Conservation (phyloP, 2,888 invertebrate genomes). For the Anarsia innoxiella region DNA sequence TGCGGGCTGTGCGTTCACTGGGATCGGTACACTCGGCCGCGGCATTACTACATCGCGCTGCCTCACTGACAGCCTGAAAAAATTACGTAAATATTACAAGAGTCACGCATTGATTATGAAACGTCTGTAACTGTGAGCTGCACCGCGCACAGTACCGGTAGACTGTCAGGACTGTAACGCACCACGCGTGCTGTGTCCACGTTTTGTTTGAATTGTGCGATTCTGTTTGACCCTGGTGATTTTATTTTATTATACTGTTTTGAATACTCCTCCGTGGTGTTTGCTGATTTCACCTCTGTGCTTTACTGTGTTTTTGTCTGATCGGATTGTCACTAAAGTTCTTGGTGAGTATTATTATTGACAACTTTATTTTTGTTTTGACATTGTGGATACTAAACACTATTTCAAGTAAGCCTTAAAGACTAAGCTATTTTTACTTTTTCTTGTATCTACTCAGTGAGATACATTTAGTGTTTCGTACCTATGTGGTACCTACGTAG, state of each 20-base stretch:
- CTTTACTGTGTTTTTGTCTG: slow-evolving; percentile 48
- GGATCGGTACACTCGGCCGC: slow-evolving; percentile 45
- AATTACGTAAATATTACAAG: slow-evolving; percentile 72
- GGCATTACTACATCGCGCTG: slow-evolving; percentile 42
- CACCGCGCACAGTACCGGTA: slow-evolving; percentile 30
- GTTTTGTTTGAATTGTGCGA: slow-evolving; percentile 55
- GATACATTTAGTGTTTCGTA: too few relatives aligned
- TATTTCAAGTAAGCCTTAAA: too few relatives aligned
- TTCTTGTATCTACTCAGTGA: too few relatives aligned
- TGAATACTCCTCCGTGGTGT: slow-evolving; percentile 50
- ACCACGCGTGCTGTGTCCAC: slow-evolving; percentile 22
- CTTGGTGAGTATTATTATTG: slow-evolving; percentile 47
- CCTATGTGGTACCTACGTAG: too few relatives aligned
- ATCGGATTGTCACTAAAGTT: slow-evolving; percentile 62
- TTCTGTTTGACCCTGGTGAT: slow-evolving; percentile 63
- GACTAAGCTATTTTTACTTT: too few relatives aligned
- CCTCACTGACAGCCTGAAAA: slow-evolving; percentile 61
- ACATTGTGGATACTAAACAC: too few relatives aligned
- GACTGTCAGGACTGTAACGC: slow-evolving; percentile 18
- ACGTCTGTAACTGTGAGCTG: slow-evolving; percentile 42
- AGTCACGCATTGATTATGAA: slow-evolving; percentile 64
- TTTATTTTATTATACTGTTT: slow-evolving; percentile 59
- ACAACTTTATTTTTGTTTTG: too few relatives aligned
- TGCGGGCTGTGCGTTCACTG: slow-evolving; percentile 69
- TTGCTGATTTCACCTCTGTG: slow-evolving; percentile 49